phyloP scores from a whole-genome alignment of 1,140 invertebrate species.

The Leucophenga varia region DNA sequence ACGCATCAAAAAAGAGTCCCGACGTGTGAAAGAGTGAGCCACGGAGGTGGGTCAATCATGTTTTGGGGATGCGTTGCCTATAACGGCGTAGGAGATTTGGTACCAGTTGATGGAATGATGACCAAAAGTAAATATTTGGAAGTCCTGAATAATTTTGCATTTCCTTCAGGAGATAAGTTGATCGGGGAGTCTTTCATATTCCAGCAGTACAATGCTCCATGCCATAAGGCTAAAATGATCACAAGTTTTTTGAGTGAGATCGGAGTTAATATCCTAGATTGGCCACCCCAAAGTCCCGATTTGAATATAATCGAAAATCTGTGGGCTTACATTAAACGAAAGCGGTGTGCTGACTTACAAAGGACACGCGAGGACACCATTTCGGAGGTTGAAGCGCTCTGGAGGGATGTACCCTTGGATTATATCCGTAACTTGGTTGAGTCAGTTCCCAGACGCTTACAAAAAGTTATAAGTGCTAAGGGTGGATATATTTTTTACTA shows the following conservation, averaged over 20 bases:
- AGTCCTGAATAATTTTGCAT: slow-evolving; percentile 13
- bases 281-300: too few relatives aligned
- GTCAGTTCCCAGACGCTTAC: too few relatives aligned
- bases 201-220: slow-evolving; percentile 13
- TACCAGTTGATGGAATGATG: not conserved
- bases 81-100: slow-evolving; percentile 7
- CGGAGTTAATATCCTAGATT: too few relatives aligned
- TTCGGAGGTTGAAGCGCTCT: too few relatives aligned
- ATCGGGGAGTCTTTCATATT: slow-evolving; percentile 8
- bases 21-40: not conserved
- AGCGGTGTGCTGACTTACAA: too few relatives aligned
- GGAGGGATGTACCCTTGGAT: too few relatives aligned
- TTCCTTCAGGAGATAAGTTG: slow-evolving; percentile 1
- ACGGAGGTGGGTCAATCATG: slow-evolving; percentile 7
- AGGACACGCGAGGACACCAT: too few relatives aligned
- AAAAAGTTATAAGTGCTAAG: too few relatives aligned
- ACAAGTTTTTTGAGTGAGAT: not conserved
- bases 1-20: not conserved
- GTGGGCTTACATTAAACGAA: too few relatives aligned
- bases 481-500: too few relatives aligned
- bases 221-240: not conserved
- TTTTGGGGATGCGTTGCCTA: slow-evolving; percentile 7
- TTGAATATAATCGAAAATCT: too few relatives aligned
- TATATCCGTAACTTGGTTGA: too few relatives aligned
- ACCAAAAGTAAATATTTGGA: slow-evolving; percentile 2